These are phyloP conservation scores for Batillaria attramentaria DNA, from an alignment of 1,140 invertebrate species.

Conservation along the genomic window DNA sequence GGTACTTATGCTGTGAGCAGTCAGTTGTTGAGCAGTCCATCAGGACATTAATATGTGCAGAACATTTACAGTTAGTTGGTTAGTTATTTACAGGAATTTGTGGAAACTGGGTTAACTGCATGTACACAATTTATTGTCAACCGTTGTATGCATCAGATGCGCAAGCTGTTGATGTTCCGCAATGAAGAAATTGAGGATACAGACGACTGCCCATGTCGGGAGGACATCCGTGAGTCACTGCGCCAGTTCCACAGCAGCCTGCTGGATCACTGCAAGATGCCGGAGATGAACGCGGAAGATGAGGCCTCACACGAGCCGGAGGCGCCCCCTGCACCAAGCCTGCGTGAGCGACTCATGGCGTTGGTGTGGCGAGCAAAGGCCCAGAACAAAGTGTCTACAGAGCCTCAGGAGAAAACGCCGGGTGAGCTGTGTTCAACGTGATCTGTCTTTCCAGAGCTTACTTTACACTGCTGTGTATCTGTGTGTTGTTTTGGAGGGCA, in stretches of 20 bases:
- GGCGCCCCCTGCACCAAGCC: constrained; percentile 34
- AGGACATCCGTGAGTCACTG: constrained; percentile 54
- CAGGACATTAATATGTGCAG: too few relatives aligned
- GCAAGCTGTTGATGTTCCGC: constrained; percentile 61
- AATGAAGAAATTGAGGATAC: constrained; percentile 44
- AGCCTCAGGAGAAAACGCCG: constrained; percentile 29
- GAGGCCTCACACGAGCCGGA: constrained; percentile 34
- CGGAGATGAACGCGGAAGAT: constrained; percentile 43
- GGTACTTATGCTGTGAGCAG: too few relatives aligned
- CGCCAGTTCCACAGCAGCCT: constrained; percentile 55
- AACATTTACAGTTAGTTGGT: too few relatives aligned
- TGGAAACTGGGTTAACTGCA: too few relatives aligned
- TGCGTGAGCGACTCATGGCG: constrained; percentile 57
- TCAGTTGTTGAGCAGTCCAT: too few relatives aligned
- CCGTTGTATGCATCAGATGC: constrained; percentile 58
- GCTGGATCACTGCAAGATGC: constrained; percentile 63
- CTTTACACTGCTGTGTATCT: too few relatives aligned
- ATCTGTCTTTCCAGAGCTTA: not conserved
- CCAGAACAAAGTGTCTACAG: constrained; percentile 39
- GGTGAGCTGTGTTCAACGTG: constrained; percentile 8
- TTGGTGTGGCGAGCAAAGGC: constrained; percentile 59
- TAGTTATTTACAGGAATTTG: too few relatives aligned
- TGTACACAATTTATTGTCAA: too few relatives aligned
- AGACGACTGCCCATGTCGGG: constrained; percentile 57
- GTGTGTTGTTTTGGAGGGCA: too few relatives aligned